Percentiles rank a stretch among this genome's conserved stretches.
phyloP scores from a whole-genome alignment of 2,113 vertebrate genomes.

The Phycodurus eques region DNA sequence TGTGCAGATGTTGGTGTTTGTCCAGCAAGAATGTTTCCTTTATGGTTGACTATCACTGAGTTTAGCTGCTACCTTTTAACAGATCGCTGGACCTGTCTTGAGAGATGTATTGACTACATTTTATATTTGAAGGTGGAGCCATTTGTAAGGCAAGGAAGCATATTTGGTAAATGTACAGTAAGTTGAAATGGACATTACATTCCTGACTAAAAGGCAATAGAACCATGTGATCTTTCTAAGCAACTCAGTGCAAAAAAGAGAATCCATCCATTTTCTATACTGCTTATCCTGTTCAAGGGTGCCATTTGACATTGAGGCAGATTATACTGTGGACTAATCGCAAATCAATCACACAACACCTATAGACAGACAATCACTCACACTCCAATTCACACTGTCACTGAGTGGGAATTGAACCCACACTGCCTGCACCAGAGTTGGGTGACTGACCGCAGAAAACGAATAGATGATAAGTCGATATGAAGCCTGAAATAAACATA shows the following conservation, averaged over 20 bases:
- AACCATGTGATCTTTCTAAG: neutral
- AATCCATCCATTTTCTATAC: neutral
- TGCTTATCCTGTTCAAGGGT: too few species aligned
- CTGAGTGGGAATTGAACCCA: too few species aligned
- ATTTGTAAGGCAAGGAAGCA: neutral
- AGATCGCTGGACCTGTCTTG: neutral
- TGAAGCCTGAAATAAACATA: too few species aligned
- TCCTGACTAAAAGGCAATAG: neutral
- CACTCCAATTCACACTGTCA: too few species aligned
- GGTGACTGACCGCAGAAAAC: too few species aligned
- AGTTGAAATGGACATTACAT: neutral
- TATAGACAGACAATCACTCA: too few species aligned
- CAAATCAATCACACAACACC: too few species aligned
- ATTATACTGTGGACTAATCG: too few species aligned
- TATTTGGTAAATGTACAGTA: neutral
- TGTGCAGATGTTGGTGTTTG: neutral
- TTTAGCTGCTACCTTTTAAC: neutral
- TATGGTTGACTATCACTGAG: neutral
- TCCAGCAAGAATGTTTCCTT: neutral
- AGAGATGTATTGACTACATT: neutral
- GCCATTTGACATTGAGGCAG: too few species aligned
- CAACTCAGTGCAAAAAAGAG: neutral
- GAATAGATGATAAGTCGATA: too few species aligned
- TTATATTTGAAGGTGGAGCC: neutral
- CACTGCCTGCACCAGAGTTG: too few species aligned